Base-by-base conservation (phyloP, 64 coral and sea anemone genomes). In the Montipora foliosa region DNA sequence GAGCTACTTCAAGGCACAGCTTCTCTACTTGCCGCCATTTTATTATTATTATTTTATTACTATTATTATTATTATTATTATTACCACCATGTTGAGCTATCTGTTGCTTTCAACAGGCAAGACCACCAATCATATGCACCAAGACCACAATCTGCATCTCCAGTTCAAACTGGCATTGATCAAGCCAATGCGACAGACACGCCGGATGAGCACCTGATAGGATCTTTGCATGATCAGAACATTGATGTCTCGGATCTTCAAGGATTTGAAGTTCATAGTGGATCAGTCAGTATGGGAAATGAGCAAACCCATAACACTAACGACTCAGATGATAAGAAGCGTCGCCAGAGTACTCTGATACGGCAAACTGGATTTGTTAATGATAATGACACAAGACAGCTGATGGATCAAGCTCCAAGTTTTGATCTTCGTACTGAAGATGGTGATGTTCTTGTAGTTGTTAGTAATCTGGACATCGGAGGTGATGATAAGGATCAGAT, bases 191-290 rank as follows among this genome's bases (percentile, higher is more conserved):
- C 10, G 37, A 50, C 47, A 21, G 7, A 51, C 55, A 78, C 17
- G 8, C 44, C 45, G 20, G 80, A 64, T 20, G 12, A 64, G 67
- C 45, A 25, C 3, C 62, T 68, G 44, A 70, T 19, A 22, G 64
- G 3, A 50, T 51, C 82, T 86, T 3, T 86, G 0, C 15, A 21
- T 68, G 59, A 46, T 45, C 62, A 95, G 25, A 91, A 91, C 81
- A 82, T 88, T 83, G 95, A 96, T 70, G 95, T 96, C 20, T 93
- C 91, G 12, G 95, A 96, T 4, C 78, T 93, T 83, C 79, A 96
- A 49, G 95, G 95, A 10, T 96, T 96, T 93, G 95, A 96, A 55
- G 79, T 96, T 19, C 70, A 96, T n/a, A 86, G 89, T 78, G 91
- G 78, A 17, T 90, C 86, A 46, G 91, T 67, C 2, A 76, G 88